Evolutionary conservation across 2,113 vertebrate species (phyloP).

Genomic region (Dasyprocta punctata): DNA sequence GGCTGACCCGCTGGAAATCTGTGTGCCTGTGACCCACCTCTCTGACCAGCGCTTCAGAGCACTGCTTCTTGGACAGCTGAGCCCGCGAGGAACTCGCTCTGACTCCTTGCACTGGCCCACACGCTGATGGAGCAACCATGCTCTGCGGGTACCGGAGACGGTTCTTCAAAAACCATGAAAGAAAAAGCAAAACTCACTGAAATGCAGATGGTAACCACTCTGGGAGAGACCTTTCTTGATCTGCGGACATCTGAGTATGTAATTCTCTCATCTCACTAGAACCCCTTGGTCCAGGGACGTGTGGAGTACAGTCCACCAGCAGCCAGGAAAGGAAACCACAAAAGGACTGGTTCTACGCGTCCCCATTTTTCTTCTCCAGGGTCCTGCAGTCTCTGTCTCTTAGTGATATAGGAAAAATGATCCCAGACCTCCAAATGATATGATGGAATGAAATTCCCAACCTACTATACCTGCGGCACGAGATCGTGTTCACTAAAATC

Average conservation of each 20-base stretch:
- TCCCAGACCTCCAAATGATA: too few relatives aligned
- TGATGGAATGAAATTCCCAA: too few relatives aligned
- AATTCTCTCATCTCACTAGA: too few relatives aligned
- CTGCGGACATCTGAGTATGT: background rate
- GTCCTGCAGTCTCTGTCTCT: background rate
- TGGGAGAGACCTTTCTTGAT: background rate
- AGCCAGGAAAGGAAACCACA: background rate
- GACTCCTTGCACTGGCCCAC: background rate
- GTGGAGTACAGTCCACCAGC: rapidly evolving
- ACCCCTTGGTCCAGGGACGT: background rate
- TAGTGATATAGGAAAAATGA: too few relatives aligned
- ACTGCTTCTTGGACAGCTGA: background rate
- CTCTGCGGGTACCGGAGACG: background rate
- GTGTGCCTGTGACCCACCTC: too few relatives aligned
- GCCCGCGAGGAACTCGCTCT: background rate
- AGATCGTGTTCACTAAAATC: too few relatives aligned
- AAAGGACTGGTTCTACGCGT: background rate
- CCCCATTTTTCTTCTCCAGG: background rate
- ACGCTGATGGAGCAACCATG: background rate
- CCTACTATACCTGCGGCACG: too few relatives aligned
- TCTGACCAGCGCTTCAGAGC: background rate
- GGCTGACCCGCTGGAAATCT: too few relatives aligned
- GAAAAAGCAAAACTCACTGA: background rate
- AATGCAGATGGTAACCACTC: background rate
- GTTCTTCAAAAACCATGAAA: background rate